A percentile compares a stretch with the other conserved stretches of the same genome.
Conservation (phyloP, 2,888 invertebrate genomes). For the Allacma fusca region DNA sequence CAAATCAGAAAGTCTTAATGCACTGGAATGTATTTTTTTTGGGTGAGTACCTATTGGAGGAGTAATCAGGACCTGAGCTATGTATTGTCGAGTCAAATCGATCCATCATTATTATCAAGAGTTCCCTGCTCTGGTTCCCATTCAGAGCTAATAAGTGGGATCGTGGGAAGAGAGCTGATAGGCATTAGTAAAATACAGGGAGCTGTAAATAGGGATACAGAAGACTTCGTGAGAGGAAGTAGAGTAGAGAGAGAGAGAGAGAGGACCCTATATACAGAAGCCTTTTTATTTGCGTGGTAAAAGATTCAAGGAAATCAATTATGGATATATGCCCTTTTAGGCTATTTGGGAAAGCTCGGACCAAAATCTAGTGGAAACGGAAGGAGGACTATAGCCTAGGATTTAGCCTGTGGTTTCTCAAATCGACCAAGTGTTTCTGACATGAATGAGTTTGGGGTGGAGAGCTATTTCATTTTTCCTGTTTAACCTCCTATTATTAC, state of each 20-base stretch:
- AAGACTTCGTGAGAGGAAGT: no score
- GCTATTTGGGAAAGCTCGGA: neutral
- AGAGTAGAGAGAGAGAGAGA: no score
- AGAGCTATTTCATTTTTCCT: neutral
- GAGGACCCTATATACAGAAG: no score
- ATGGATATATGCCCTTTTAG: neutral
- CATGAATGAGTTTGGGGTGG: conserved; percentile 11
- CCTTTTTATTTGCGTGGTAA: neutral
- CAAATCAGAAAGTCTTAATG: conserved; percentile 11
- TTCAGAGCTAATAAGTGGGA: no score
- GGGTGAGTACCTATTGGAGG: neutral
- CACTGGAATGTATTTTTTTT: neutral
- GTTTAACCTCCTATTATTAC: neutral
- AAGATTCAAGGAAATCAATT: conserved; percentile 4
- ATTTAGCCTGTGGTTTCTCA: neutral
- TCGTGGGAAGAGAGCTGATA: no score
- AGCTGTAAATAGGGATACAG: no score
- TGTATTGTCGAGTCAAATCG: neutral
- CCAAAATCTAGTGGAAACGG: neutral
- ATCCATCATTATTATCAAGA: conserved; percentile 2
- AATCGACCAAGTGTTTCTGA: conserved; percentile 9
- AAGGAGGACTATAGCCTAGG: neutral
- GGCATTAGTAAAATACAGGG: no score
- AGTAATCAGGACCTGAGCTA: no score
- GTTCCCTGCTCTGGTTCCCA: neutral